These are phyloP conservation scores for Papilio gigon DNA, from an alignment of 2,888 invertebrate genomes.

Conservation along the genomic window DNA sequence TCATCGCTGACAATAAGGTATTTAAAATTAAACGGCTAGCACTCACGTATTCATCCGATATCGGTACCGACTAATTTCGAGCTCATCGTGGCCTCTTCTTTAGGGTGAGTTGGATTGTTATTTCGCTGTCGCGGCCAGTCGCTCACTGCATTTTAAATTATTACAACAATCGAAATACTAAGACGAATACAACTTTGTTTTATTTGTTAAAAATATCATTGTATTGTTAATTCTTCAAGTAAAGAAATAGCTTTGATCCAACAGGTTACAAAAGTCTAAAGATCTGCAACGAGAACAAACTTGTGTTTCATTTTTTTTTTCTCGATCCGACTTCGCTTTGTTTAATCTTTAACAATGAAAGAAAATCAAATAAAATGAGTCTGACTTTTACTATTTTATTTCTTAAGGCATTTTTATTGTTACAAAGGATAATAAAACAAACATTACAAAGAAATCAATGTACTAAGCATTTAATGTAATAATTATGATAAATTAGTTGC, in stretches of 20 bases:
- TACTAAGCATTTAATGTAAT: too few species aligned
- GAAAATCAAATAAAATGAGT: slow-evolving; percentile 6
- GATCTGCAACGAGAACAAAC: background rate
- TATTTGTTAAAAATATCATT: background rate
- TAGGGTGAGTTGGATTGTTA: too few species aligned
- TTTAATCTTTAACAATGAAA: slow-evolving; percentile 10
- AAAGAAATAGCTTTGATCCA: slow-evolving; percentile 1
- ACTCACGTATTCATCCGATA: too few species aligned
- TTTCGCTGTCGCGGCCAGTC: too few species aligned
- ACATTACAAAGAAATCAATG: background rate
- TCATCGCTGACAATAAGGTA: too few species aligned
- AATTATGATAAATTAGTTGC: too few species aligned
- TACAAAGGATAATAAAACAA: background rate
- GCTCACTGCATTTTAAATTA: too few species aligned
- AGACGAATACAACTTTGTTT: too few species aligned
- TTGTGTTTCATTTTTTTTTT: slow-evolving; percentile 11
- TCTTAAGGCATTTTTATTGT: background rate
- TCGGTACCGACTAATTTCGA: too few species aligned
- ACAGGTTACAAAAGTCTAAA: slow-evolving; percentile 21
- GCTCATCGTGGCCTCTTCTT: too few species aligned
- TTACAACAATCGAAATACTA: too few species aligned
- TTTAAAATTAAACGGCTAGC: too few species aligned
- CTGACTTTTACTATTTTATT: background rate
- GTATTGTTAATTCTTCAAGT: background rate
- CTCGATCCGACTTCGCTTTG: slow-evolving; percentile 7